A percentile compares a stretch with the other conserved stretches of the same genome.
Evolutionary conservation across 2,113 vertebrate species (phyloP).

Genomic region (Eulacestoma nigropectus): DNA sequence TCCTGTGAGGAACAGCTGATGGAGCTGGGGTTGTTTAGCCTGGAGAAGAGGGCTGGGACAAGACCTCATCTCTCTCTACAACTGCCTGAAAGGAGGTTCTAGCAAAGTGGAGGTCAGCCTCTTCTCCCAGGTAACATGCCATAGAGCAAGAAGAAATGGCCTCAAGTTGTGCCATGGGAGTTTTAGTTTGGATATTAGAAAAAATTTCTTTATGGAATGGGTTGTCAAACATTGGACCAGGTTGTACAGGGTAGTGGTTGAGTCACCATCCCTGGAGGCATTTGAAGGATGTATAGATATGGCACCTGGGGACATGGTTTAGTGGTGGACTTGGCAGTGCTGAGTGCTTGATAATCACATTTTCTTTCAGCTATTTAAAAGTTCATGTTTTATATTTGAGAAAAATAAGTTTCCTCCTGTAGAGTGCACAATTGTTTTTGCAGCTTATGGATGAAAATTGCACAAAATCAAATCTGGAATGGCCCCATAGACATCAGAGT

Average conservation of each 20-base stretch:
- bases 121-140: background rate
- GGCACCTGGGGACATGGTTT: background rate
- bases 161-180: background rate
- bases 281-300: background rate
- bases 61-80: background rate
- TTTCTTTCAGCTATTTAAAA: background rate
- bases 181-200: background rate
- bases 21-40: background rate
- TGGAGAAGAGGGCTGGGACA: background rate
- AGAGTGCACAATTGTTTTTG: background rate
- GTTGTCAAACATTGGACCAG: background rate
- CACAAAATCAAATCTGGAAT: background rate
- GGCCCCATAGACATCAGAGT: background rate
- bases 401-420: background rate
- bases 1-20: background rate
- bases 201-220: background rate
- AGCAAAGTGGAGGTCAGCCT: rapidly evolving
- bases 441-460: background rate
- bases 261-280: background rate
- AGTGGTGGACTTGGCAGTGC: background rate
- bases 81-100: background rate
- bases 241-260: background rate
- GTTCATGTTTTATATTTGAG: background rate
- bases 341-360: rapidly evolving
- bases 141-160: background rate